Evolutionary conservation across 1,140 invertebrate genomes (phyloP).

Genomic region (Aricia agestis): DNA sequence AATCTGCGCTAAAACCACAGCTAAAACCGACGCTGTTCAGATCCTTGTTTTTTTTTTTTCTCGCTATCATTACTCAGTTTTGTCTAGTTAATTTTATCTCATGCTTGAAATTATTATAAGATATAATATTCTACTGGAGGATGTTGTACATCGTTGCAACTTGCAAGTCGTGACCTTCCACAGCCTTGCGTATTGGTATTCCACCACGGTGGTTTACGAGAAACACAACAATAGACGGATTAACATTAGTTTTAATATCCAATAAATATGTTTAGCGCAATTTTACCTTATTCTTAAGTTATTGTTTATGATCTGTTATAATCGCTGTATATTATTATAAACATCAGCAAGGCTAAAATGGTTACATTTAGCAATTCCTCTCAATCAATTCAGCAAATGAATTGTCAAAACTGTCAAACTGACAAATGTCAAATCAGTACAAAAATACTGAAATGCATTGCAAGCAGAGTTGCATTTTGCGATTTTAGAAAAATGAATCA

Average conservation of each 20-base stretch:
- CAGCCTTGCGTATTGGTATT: constrained; percentile 34
- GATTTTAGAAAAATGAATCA: too few relatives aligned
- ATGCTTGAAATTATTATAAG: not conserved
- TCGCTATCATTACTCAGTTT: not conserved
- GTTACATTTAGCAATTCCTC: too few relatives aligned
- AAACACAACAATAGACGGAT: constrained; percentile 32
- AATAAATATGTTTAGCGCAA: constrained; percentile 25
- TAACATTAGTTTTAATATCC: constrained; percentile 38
- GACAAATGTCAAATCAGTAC: too few relatives aligned
- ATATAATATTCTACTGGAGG: not conserved
- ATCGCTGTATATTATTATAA: not conserved
- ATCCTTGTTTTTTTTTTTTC: not conserved
- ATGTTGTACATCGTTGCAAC: not conserved
- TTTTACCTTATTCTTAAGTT: constrained; percentile 26
- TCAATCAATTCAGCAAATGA: too few relatives aligned
- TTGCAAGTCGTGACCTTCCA: constrained; percentile 26
- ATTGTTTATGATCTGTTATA: constrained; percentile 14
- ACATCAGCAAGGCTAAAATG: too few relatives aligned
- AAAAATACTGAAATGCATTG: too few relatives aligned
- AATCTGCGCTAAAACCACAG: too few relatives aligned
- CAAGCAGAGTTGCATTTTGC: too few relatives aligned
- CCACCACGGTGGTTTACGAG: constrained; percentile 21
- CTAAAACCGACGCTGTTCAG: too few relatives aligned
- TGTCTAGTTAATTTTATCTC: not conserved
- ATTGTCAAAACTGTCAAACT: too few relatives aligned